Percentiles rank a stretch among this genome's conserved stretches.
phyloP scores from a whole-genome alignment of 2,113 vertebrate species.

The Sylvilagus bachmani region DNA sequence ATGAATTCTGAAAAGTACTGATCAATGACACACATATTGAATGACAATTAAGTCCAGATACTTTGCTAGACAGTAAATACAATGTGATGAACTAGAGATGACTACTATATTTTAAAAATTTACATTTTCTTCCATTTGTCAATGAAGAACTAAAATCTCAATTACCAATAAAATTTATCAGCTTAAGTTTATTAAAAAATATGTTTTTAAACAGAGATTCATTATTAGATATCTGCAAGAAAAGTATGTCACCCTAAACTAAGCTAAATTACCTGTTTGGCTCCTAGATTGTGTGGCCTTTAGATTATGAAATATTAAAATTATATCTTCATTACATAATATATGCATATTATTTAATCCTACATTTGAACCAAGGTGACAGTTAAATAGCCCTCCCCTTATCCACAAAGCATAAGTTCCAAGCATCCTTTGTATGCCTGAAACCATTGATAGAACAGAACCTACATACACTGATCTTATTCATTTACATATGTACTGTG shows the following conservation, averaged over 20 bases:
- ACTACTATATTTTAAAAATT: not conserved
- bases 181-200: not conserved
- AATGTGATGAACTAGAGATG: not conserved
- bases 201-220: not conserved
- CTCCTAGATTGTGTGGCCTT: not conserved
- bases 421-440: no score
- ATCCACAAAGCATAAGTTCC: no score
- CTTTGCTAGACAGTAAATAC: not conserved
- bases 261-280: not conserved
- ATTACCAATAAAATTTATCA: not conserved
- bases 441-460: no score
- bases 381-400: not conserved
- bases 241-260: not conserved
- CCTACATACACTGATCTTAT: no score
- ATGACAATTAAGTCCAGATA: not conserved
- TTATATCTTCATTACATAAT: not conserved
- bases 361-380: not conserved
- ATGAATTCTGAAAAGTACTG: slow-evolving; percentile 22
- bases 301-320: not conserved
- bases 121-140: not conserved
- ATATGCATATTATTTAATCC: not conserved
- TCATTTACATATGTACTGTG: no score
- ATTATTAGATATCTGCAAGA: not conserved
- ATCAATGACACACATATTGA: not conserved
- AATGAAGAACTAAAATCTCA: not conserved